phyloP scores from a whole-genome alignment of 1,140 invertebrate species.

The Ceratoteleas bidentatus region DNA sequence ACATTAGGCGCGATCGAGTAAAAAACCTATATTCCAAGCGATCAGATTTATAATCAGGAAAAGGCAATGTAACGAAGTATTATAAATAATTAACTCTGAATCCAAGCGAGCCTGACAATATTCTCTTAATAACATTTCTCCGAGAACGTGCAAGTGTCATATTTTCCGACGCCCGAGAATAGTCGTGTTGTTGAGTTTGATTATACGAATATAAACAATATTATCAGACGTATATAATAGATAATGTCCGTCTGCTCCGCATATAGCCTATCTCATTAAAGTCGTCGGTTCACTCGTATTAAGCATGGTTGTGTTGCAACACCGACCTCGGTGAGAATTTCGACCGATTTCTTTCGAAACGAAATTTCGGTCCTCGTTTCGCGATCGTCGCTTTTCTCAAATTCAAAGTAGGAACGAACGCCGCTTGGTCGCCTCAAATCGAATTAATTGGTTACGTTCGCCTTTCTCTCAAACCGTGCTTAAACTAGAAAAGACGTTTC shows the following conservation, averaged over 20 bases:
- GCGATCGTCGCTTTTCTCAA: too few relatives aligned
- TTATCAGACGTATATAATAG: constrained; percentile 8
- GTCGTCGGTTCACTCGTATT: not conserved
- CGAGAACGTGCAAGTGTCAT: not conserved
- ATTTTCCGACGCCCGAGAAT: not conserved
- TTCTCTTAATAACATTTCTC: too few relatives aligned
- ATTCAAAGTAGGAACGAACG: too few relatives aligned
- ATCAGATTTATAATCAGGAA: too few relatives aligned
- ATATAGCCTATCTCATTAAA: constrained; percentile 16
- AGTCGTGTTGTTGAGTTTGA: constrained; percentile 1
- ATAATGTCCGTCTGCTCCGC: constrained; percentile 5
- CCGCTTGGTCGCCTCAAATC: not conserved
- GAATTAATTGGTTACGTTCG: constrained; percentile 32
- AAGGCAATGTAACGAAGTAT: too few relatives aligned
- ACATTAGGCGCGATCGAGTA: too few relatives aligned
- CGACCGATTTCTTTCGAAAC: not conserved
- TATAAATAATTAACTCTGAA: too few relatives aligned
- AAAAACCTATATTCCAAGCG: too few relatives aligned
- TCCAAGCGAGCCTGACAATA: too few relatives aligned
- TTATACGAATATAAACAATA: constrained; percentile 24
- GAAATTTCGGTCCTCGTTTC: not conserved
- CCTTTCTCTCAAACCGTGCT: constrained; percentile 37
- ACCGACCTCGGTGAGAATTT: not conserved
- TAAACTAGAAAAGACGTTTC: constrained; percentile 37
- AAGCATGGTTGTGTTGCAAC: not conserved